These are phyloP conservation scores for Myrmecophaga tridactyla DNA, from an alignment of 2,113 vertebrate species.

Conservation along the genomic window DNA sequence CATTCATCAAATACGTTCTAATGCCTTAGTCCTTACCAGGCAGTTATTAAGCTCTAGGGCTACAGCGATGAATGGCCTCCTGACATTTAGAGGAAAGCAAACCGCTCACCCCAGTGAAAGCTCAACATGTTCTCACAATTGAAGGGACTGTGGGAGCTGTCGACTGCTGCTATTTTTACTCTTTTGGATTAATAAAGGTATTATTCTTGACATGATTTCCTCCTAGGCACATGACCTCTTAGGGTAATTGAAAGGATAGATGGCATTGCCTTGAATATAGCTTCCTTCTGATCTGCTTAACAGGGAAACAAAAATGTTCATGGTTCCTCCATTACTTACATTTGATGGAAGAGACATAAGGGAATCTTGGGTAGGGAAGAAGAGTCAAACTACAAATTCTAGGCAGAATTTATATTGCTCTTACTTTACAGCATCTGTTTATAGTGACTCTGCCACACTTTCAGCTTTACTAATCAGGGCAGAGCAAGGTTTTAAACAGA, in stretches of 20 bases:
- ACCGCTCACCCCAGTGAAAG: neutral
- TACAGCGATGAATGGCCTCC: neutral
- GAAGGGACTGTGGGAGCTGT: neutral
- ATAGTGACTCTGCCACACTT: neutral
- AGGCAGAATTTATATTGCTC: neutral
- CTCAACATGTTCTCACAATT: neutral
- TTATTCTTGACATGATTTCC: neutral
- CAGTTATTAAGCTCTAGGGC: too few species aligned
- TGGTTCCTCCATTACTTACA: neutral
- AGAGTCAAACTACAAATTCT: neutral
- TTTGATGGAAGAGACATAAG: too few species aligned
- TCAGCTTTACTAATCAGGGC: neutral
- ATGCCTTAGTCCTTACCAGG: neutral
- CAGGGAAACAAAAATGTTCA: neutral
- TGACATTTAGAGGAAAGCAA: neutral
- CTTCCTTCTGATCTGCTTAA: neutral
- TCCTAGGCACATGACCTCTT: neutral
- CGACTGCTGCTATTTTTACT: neutral
- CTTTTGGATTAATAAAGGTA: neutral
- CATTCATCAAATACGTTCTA: neutral
- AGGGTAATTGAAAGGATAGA: neutral
- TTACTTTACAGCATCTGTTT: neutral
- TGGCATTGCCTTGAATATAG: neutral
- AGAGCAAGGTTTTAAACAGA: neutral
- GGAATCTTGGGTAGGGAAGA: neutral